Evolutionary conservation across 92 coral and sea anemone species (phyloP).

Genomic region (Porites cylindrica): DNA sequence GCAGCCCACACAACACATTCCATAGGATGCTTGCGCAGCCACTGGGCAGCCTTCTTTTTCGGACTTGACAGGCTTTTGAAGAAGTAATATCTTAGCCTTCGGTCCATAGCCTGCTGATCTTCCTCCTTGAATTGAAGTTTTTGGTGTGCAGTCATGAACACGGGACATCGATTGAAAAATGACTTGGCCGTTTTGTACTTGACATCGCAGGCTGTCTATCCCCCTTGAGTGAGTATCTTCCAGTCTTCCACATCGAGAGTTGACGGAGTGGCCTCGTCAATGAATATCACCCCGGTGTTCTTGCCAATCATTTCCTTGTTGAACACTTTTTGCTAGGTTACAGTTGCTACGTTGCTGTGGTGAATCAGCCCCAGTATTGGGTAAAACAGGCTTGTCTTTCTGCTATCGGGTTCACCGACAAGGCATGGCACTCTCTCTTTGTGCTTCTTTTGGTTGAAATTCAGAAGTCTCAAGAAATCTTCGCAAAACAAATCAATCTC

Average conservation of each 20-base stretch:
- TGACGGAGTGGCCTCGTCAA: conserved; percentile 33
- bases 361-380: conserved; percentile 38
- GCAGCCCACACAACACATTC: conserved; percentile 55
- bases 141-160: conserved; percentile 31
- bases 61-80: conserved; percentile 48
- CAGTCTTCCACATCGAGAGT: conserved; percentile 50
- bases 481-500: conserved; percentile 33
- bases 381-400: conserved; percentile 42
- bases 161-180: conserved; percentile 33
- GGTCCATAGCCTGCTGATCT: conserved; percentile 39
- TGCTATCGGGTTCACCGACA: conserved; percentile 27
- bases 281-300: conserved; percentile 40
- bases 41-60: conserved; percentile 50
- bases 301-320: conserved; percentile 53
- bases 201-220: conserved; percentile 2
- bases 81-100: conserved; percentile 29
- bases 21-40: conserved; percentile 58
- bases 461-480: conserved; percentile 26
- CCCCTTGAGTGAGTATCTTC: conserved; percentile 2
- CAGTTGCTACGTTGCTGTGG: conserved; percentile 24
- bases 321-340: conserved; percentile 23
- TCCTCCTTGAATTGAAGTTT: conserved; percentile 27
- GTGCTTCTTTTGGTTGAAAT: conserved; percentile 4
- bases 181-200: conserved; percentile 31
- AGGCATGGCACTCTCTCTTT: conserved; percentile 19